Evolutionary conservation across 2,888 invertebrate genomes (phyloP), one percentile per base, ranked within the genome.

Genomic region (Phortica magna): DNA sequence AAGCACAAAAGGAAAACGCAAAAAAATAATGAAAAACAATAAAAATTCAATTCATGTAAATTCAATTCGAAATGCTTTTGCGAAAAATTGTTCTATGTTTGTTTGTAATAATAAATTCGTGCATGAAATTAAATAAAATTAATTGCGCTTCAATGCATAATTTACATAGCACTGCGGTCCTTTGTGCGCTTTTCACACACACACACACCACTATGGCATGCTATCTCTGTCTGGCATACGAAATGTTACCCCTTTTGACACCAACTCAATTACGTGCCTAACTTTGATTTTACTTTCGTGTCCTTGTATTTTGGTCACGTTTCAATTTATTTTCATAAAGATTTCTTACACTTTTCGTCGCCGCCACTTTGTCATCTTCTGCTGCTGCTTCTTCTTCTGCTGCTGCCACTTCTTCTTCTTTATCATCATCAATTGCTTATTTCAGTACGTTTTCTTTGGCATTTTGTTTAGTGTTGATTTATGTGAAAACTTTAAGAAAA

Each of bases 101-200:
- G 55, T 55, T 17, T 17, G 19, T 61, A 61, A 68, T 68, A 48
- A 43, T 19, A 78, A 76, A 72, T 67, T 43, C 22, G 19, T 17
- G 22, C 71, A 53, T 67, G 77, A 79, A 87, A 85, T 85, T 83
- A 81, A 85, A 85, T 87, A 83, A 85, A 85, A 85, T 85, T 87
- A 85, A 87, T 85, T 85, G 81, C 78, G 83, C 83, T 85, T 87
- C 84, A 84, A 83, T 85, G 84, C 78, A 80, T 85, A 83, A 82
- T 87, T 84, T 83, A 82, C 81, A 85, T 87, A 41, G 7, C 65
- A 6, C 6, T 41, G 6, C n/a, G 12, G 10, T 65, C 41, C 5
- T 55, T 55, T n/a, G n/a, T 55, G 55, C 17, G n/a, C 31, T 31
- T 31, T 31, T 31, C 31, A 31, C 31, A 31, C 31, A 31, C 31